phyloP scores from a whole-genome alignment of 1,140 invertebrate species.

The Trachymyrmex septentrionalis region DNA sequence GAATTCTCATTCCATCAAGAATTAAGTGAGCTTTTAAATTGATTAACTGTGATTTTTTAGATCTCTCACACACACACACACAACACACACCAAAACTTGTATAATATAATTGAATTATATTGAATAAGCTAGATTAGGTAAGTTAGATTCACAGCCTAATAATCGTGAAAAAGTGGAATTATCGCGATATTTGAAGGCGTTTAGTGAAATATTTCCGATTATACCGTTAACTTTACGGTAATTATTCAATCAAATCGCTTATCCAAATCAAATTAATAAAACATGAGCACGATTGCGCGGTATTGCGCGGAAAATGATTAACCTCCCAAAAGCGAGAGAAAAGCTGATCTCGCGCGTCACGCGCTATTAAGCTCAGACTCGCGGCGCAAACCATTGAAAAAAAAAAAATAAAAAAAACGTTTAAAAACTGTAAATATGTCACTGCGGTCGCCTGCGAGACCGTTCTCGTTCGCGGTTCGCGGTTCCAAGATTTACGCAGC shows the following conservation, averaged over 20 bases:
- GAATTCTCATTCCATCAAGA: neutral
- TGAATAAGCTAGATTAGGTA: neutral
- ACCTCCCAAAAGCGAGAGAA: constrained; percentile 41
- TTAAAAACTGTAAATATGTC: constrained; percentile 60
- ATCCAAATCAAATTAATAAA: constrained; percentile 58
- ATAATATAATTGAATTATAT: too few species aligned
- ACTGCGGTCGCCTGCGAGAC: constrained; percentile 54
- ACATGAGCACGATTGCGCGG: constrained; percentile 35
- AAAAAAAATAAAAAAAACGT: too few species aligned
- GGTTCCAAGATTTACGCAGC: constrained; percentile 72
- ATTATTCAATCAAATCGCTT: constrained; percentile 36
- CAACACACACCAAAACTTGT: neutral
- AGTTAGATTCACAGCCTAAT: neutral
- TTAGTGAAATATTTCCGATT: constrained; percentile 22
- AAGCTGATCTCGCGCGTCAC: constrained; percentile 52
- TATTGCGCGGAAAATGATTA: constrained; percentile 40
- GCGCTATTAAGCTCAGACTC: constrained; percentile 56
- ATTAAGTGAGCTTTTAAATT: constrained; percentile 10
- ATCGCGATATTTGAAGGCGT: neutral
- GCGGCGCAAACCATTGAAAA: constrained; percentile 14
- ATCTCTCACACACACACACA: neutral
- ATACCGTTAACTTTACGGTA: constrained; percentile 3
- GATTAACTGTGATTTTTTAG: neutral
- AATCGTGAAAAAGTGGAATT: neutral
- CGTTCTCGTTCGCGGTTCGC: constrained; percentile 46